Percentiles rank a stretch among this genome's conserved stretches.
These are phyloP conservation scores for Dascyllus trimaculatus DNA, from an alignment of 2,113 vertebrate species.

Conservation along the genomic window DNA sequence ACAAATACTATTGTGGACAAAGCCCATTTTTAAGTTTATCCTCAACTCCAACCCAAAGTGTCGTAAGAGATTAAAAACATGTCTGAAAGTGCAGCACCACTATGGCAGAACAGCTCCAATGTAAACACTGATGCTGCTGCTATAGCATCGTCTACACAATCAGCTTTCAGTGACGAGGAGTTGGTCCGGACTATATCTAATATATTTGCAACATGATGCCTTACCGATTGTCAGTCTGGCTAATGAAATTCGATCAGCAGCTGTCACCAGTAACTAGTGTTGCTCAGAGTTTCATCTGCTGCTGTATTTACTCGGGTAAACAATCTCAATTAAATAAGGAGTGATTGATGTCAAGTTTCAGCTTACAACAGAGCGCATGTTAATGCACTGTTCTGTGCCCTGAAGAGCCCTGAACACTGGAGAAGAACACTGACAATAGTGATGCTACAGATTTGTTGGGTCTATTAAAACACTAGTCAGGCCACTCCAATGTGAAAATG, in stretches of 20 bases:
- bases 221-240: neutral
- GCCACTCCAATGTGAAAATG: too few relatives aligned
- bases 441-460: neutral
- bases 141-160: neutral
- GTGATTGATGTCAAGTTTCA: slow-evolving; percentile 18
- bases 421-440: neutral
- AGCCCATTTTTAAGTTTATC: too few relatives aligned
- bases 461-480: neutral
- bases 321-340: slow-evolving; percentile 24
- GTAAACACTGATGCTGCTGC: neutral
- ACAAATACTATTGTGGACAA: too few relatives aligned
- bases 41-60: neutral
- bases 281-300: slow-evolving; percentile 22
- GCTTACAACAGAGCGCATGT: neutral
- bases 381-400: neutral
- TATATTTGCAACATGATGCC: slow-evolving; percentile 16
- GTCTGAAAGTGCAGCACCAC: too few relatives aligned
- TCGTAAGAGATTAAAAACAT: too few relatives aligned
- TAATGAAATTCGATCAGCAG: slow-evolving; percentile 21
- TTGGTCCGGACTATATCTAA: neutral
- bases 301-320: slow-evolving; percentile 33
- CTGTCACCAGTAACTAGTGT: slow-evolving; percentile 12
- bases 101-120: neutral
- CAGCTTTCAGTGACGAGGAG: neutral
- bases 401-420: neutral